phyloP scores from a whole-genome alignment of 2,797 vertebrate genomes.

The Tadarida brasiliensis region DNA sequence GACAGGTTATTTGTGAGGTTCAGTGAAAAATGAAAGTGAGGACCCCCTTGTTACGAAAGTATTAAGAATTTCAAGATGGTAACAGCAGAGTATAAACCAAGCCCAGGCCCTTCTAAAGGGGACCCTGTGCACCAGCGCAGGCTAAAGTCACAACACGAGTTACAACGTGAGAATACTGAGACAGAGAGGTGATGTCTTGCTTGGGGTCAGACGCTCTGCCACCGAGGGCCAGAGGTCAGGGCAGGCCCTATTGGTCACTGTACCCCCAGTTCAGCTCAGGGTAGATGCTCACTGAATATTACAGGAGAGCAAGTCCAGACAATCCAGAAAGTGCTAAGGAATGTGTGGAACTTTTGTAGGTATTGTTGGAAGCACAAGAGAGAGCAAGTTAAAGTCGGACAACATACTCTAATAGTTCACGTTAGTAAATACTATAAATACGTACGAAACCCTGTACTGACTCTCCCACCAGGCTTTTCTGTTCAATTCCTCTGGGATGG shows the following conservation, averaged over 20 bases:
- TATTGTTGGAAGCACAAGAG: neutral
- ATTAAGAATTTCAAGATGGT: slow-evolving; percentile 27
- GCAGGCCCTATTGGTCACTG: rapidly evolving
- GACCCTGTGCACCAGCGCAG: neutral
- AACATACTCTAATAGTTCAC: neutral
- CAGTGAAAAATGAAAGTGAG: neutral
- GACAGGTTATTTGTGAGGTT: neutral
- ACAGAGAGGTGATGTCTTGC: neutral
- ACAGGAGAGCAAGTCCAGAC: neutral
- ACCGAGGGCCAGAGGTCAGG: neutral
- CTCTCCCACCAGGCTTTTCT: neutral
- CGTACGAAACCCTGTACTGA: neutral
- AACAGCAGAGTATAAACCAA: neutral
- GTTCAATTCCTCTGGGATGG: neutral
- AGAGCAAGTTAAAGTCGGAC: neutral
- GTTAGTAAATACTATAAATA: neutral
- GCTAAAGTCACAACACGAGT: neutral
- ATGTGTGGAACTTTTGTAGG: neutral
- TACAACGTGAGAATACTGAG: neutral
- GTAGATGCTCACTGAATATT: neutral
- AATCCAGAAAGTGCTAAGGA: neutral
- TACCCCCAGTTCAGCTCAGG: neutral
- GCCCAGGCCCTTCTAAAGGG: neutral
- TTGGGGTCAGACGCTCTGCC: neutral
- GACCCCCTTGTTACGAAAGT: neutral